These are phyloP conservation scores for Dione juno DNA, from an alignment of 2,888 invertebrate genomes.

Conservation along the genomic window DNA sequence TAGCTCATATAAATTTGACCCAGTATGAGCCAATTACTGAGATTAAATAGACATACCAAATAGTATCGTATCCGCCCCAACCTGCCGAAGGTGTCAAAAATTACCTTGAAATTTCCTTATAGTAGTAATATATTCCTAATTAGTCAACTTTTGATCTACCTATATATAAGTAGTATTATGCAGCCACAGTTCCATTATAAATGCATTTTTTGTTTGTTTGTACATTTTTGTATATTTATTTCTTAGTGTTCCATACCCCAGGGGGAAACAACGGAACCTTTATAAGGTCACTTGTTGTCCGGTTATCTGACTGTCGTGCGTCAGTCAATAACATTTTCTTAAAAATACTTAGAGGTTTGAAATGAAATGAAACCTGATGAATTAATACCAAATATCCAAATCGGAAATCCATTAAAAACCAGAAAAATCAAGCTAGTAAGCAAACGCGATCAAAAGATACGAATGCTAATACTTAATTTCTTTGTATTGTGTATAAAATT, in stretches of 20 bases:
- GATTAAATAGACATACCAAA: conserved; percentile 16
- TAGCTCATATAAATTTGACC: conserved; percentile 29
- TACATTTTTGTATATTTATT: not conserved
- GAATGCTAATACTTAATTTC: too few relatives aligned
- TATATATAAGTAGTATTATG: conserved; percentile 5
- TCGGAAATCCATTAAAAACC: too few relatives aligned
- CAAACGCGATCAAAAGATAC: too few relatives aligned
- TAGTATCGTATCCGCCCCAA: conserved; percentile 25
- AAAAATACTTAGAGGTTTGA: too few relatives aligned
- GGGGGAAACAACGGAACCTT: not conserved
- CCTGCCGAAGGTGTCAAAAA: conserved; percentile 23
- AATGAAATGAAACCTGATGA: too few relatives aligned
- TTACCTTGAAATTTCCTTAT: conserved; percentile 24
- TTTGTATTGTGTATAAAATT: too few relatives aligned
- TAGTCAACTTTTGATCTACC: not conserved
- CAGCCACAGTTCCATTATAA: not conserved
- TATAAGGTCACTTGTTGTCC: not conserved
- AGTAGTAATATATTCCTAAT: conserved; percentile 11
- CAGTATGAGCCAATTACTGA: conserved; percentile 7
- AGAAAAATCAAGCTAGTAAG: too few relatives aligned
- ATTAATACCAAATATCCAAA: too few relatives aligned
- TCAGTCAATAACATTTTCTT: too few relatives aligned
- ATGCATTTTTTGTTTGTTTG: not conserved
- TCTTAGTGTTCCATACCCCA: not conserved
- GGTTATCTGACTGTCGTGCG: too few relatives aligned